phyloP scores from a whole-genome alignment of 2,113 vertebrate species.

The Epinephelus fuscoguttatus region DNA sequence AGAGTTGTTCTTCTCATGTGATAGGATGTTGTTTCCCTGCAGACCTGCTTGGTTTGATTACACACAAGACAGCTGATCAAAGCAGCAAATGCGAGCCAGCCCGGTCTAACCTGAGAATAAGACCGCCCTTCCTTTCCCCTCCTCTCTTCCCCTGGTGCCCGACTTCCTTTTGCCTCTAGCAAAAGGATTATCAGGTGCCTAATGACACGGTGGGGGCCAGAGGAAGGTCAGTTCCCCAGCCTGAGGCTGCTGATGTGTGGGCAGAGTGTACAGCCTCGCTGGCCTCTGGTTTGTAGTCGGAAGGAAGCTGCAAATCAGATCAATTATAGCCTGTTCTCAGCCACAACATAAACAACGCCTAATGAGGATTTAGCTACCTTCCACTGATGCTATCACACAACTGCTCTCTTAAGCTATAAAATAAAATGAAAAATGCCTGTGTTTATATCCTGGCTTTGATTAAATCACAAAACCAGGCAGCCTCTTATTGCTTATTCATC shows the following conservation, averaged over 20 bases:
- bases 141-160: slow-evolving; percentile 43
- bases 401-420: background rate
- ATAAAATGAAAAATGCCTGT: background rate
- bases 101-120: slow-evolving; percentile 40
- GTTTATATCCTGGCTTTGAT: background rate
- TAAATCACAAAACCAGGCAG: background rate
- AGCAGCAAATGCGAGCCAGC: slow-evolving; percentile 50
- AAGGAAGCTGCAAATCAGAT: slow-evolving; percentile 42
- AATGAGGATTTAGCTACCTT: slow-evolving; percentile 44
- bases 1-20: slow-evolving; percentile 37
- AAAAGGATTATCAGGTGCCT: slow-evolving; percentile 70
- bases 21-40: slow-evolving; percentile 51
- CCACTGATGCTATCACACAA: slow-evolving; percentile 19
- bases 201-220: slow-evolving; percentile 62
- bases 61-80: slow-evolving; percentile 65
- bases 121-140: slow-evolving; percentile 32
- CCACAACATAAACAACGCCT: slow-evolving; percentile 33
- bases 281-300: slow-evolving; percentile 18
- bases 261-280: slow-evolving; percentile 8
- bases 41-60: slow-evolving; percentile 68
- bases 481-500: slow-evolving; percentile 4
- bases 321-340: slow-evolving; percentile 36
- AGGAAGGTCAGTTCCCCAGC: slow-evolving; percentile 61
- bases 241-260: slow-evolving; percentile 43
- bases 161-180: slow-evolving; percentile 67